Base-by-base conservation (phyloP, 2,113 vertebrate genomes). In the Toxostoma redivivum region DNA sequence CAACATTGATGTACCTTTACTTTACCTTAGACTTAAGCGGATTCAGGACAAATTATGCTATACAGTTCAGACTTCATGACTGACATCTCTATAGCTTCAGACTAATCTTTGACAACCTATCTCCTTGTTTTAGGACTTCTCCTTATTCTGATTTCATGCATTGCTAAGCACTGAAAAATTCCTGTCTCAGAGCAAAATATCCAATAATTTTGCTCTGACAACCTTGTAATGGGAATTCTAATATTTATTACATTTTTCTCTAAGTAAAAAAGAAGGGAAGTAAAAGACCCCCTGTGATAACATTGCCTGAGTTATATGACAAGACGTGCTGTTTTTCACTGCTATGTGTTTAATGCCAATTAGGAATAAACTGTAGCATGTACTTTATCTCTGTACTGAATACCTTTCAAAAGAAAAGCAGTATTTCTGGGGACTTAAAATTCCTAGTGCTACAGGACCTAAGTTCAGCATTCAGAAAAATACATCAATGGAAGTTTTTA, bases 121-220 rank as follows among this genome's bases (percentile, higher is more conserved):
- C 23, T 96, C 81, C 51, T 91, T 24, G 9, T 92, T 94, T 93
- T 76, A 96, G 48, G 67, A 73, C 94, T 98, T 96, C 87, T 58
- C 12, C 20, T 73, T 88, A 60, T 81, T 54, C 86, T 76, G 96
- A 98, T 98, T 98, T 98, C 78, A 96, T 7, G 33, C 71, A 0
- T 82, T 4, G 1, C 76, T 95, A 74, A 92, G 35, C 91, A 94
- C 94, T 92, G 93, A 97, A 96, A 90, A 97, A 95, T 97, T 83
- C 11, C 0, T 81, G 54, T 91, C 95, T 97, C 9, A 0, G 71
- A 93, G 71, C 6, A 4, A 42, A 95, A 79, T 65, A 12, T 95
- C 80, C 86, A 76, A 92, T 98, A 95, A 96, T 97, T 97, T 97
- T 97, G 38, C 58, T 96, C 94, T 97, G 95, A 97, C 94, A 97